Percentiles rank a stretch among this genome's conserved stretches.
phyloP scores from a whole-genome alignment of 1,140 invertebrate species.

The Formica exsecta region DNA sequence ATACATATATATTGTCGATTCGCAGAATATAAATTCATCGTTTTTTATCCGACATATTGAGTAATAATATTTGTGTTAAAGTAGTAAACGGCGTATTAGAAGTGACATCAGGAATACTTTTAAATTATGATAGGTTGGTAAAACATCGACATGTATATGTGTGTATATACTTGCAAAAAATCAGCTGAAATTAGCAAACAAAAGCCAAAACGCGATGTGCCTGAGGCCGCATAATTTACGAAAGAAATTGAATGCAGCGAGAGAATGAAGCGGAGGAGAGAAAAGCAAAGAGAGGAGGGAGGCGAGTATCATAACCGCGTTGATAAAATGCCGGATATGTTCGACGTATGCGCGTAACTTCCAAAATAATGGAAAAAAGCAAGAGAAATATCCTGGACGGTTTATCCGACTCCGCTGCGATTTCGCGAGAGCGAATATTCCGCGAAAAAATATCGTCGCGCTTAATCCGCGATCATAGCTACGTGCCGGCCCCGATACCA shows the following conservation, averaged over 20 bases:
- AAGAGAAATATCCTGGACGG: conserved; percentile 69
- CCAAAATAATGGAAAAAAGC: conserved; percentile 76
- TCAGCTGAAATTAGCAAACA: not conserved
- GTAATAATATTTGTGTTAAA: not conserved
- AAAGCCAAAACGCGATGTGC: not conserved
- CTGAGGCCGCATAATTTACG: conserved; percentile 23
- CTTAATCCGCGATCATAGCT: conserved; percentile 73
- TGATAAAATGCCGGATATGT: conserved; percentile 74
- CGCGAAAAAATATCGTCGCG: conserved; percentile 71
- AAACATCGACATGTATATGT: not conserved
- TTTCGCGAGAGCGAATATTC: conserved; percentile 73
- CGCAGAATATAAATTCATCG: not conserved
- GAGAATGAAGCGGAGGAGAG: not conserved
- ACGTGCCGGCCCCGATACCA: conserved; percentile 57
- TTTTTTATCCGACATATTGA: not conserved
- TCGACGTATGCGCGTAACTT: conserved; percentile 71
- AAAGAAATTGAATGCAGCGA: not conserved
- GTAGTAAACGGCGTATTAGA: not conserved
- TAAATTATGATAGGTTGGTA: conserved; percentile 9
- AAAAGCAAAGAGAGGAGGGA: not conserved
- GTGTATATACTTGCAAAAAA: conserved; percentile 7
- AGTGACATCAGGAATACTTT: not conserved
- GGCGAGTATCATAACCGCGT: conserved; percentile 56
- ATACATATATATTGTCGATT: conserved; percentile 16
- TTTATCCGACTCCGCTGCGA: conserved; percentile 71